phyloP scores from a whole-genome alignment of 2,113 vertebrate genomes.

The Prolemur simus region DNA sequence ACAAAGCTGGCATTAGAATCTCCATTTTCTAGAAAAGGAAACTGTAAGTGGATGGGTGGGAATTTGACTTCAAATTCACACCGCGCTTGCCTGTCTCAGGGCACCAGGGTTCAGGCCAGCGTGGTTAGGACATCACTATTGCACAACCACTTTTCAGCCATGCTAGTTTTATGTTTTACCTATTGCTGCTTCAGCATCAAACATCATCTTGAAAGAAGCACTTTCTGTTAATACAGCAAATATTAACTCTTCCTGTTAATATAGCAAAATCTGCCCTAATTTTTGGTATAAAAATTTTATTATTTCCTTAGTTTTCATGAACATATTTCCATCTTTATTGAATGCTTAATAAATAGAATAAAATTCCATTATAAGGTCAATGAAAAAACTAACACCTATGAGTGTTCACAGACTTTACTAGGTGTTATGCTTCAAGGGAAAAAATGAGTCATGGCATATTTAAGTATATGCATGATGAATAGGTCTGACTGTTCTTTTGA shows the following conservation, averaged over 20 bases:
- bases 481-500: slow-evolving; percentile 55
- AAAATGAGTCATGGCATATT: slow-evolving; percentile 57
- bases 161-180: not conserved
- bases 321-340: not conserved
- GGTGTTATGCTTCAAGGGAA: slow-evolving; percentile 65
- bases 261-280: slow-evolving; percentile 10
- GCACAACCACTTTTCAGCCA: not conserved
- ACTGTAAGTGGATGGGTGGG: not conserved
- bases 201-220: too few relatives aligned
- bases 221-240: too few relatives aligned
- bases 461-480: slow-evolving; percentile 56
- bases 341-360: slow-evolving; percentile 49
- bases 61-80: not conserved
- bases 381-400: slow-evolving; percentile 63
- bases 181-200: not conserved
- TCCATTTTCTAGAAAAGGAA: not conserved
- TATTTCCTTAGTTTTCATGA: slow-evolving; percentile 44
- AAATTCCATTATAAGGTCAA: slow-evolving; percentile 63
- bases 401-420: slow-evolving; percentile 69
- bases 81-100: not conserved
- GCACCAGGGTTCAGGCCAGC: not conserved
- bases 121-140: not conserved
- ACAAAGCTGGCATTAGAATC: not conserved
- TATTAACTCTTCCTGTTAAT: not conserved
- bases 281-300: slow-evolving; percentile 25